Evolutionary conservation across 2,113 vertebrate species (phyloP).

Genomic region (Pseudorectes ferrugineus): DNA sequence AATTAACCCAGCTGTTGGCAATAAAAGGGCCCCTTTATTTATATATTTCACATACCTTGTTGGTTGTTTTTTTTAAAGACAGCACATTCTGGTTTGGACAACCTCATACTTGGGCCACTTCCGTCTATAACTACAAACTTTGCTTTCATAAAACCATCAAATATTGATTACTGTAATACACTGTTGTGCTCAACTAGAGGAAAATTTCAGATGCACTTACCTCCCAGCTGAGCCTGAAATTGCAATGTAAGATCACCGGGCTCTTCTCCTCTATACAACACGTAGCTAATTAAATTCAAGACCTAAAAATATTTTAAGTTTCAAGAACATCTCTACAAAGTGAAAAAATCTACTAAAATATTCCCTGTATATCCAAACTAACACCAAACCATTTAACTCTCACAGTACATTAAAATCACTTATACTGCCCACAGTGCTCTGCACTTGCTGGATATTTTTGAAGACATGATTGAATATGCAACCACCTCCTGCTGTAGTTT

Average conservation of each 20-base stretch:
- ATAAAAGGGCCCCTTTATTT: not conserved
- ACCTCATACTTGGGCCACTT: not conserved
- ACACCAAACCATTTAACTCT: not conserved
- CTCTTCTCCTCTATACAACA: not conserved
- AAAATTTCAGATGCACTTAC: not conserved
- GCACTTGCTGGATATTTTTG: not conserved
- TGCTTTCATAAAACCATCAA: not conserved
- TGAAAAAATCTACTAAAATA: not conserved
- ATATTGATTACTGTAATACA: not conserved
- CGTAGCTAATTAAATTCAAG: not conserved
- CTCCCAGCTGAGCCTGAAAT: not conserved
- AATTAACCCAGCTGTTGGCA: not conserved
- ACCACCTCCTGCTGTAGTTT: not conserved
- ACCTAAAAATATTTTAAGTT: conserved; percentile 5
- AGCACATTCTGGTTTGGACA: not conserved
- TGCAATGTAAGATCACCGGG: not conserved
- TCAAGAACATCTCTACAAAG: conserved; percentile 1
- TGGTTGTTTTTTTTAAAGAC: not conserved
- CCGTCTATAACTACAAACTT: not conserved
- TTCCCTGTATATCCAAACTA: not conserved
- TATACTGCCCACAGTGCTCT: not conserved
- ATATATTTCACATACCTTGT: not conserved
- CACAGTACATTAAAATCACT: not conserved
- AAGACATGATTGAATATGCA: conserved; percentile 11
- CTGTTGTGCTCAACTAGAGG: not conserved